Percentiles rank a stretch among this genome's conserved stretches.
phyloP scores from a whole-genome alignment of 2,888 invertebrate genomes.

The Zeuzera pyrina region DNA sequence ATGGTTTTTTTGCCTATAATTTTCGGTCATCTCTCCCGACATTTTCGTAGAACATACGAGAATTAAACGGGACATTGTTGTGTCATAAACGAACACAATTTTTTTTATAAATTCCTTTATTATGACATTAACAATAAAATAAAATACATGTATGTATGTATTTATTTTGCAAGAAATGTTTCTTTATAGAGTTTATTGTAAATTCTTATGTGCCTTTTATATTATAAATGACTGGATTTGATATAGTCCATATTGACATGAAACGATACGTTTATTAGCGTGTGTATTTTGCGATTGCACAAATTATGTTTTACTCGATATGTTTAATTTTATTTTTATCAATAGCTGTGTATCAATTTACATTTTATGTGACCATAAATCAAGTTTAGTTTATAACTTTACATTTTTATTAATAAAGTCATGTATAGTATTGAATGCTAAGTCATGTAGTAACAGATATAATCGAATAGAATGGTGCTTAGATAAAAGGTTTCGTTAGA shows the following conservation, averaged over 20 bases:
- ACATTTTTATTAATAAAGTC: slow-evolving; percentile 48
- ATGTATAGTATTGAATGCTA: slow-evolving; percentile 52
- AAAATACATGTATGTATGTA: too few species aligned
- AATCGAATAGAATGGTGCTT: slow-evolving; percentile 74
- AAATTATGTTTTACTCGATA: slow-evolving; percentile 55
- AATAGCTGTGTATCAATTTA: slow-evolving; percentile 42
- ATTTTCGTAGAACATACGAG: too few species aligned
- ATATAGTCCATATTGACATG: slow-evolving; percentile 47
- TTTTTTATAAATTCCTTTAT: too few species aligned
- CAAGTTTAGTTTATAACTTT: slow-evolving; percentile 56
- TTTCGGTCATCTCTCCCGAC: too few species aligned
- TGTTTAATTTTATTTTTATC: slow-evolving; percentile 39
- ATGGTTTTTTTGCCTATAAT: too few species aligned
- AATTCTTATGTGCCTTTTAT: slow-evolving; percentile 67
- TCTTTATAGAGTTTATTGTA: slow-evolving; percentile 52
- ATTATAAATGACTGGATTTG: slow-evolving; percentile 62
- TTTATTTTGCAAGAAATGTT: too few species aligned
- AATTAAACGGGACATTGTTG: too few species aligned
- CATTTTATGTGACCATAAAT: slow-evolving; percentile 52
- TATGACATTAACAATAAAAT: too few species aligned
- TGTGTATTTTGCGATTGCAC: too few species aligned
- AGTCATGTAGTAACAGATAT: slow-evolving; percentile 55
- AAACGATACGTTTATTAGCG: slow-evolving; percentile 48
- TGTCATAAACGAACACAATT: too few species aligned
- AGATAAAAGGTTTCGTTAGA: slow-evolving; percentile 55